phyloP scores from a whole-genome alignment of 2,113 vertebrate species.

The Indicator indicator region DNA sequence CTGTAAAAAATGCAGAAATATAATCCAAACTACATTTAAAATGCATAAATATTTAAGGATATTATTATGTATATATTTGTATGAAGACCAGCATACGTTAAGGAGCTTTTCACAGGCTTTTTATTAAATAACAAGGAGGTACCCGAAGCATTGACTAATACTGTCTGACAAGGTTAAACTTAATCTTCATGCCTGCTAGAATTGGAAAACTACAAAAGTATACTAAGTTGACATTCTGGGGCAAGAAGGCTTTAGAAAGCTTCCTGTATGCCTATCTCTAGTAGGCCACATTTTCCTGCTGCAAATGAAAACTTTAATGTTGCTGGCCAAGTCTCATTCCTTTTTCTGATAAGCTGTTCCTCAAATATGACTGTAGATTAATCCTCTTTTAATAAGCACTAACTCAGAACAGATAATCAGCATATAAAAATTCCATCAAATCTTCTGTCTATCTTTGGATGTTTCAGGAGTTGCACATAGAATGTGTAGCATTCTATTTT shows the following conservation, averaged over 20 bases:
- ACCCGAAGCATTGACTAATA: slow-evolving; percentile 60
- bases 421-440: slow-evolving; percentile 87
- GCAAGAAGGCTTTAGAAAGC: slow-evolving; percentile 64
- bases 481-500: slow-evolving; percentile 57
- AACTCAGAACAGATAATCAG: slow-evolving; percentile 83
- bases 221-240: slow-evolving; percentile 67
- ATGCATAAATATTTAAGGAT: slow-evolving; percentile 52
- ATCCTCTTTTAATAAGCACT: slow-evolving; percentile 91
- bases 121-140: slow-evolving; percentile 36
- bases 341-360: slow-evolving; percentile 84
- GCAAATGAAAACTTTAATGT: slow-evolving; percentile 85
- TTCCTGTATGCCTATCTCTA: slow-evolving; percentile 82
- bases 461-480: slow-evolving; percentile 69
- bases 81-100: background rate
- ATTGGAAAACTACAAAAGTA: slow-evolving; percentile 20
- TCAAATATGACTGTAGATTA: slow-evolving; percentile 88
- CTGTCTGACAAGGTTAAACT: slow-evolving; percentile 67
- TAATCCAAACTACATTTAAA: slow-evolving; percentile 45
- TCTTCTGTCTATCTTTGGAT: slow-evolving; percentile 72
- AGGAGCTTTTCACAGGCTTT: slow-evolving; percentile 52
- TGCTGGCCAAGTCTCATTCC: slow-evolving; percentile 76
- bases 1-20: slow-evolving; percentile 42
- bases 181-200: slow-evolving; percentile 61
- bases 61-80: slow-evolving; percentile 37
- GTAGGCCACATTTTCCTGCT: slow-evolving; percentile 83